These are phyloP conservation scores for Drosophila multiciliata DNA, from an alignment of 2,888 invertebrate species.

Conservation along the genomic window DNA sequence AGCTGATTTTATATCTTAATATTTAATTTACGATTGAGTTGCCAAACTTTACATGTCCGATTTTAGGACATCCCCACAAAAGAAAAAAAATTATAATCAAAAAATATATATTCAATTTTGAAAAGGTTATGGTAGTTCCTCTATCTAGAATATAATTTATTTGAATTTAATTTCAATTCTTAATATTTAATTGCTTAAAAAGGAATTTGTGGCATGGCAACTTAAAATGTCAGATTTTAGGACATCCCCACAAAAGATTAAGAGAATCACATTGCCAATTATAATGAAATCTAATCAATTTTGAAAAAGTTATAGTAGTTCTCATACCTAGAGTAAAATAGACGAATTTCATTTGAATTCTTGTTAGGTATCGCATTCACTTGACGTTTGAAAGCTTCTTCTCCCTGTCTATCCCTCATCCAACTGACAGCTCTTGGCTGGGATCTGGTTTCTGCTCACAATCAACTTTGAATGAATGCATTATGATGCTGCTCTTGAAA, in stretches of 20 bases:
- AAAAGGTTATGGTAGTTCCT: background rate
- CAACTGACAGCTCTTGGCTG: slow-evolving; percentile 10
- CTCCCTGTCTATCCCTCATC: background rate
- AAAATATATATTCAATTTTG: background rate
- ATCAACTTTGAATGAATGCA: slow-evolving; percentile 7
- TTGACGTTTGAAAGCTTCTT: background rate
- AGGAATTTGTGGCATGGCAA: background rate
- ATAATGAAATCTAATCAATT: background rate
- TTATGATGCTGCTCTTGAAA: slow-evolving; percentile 24
- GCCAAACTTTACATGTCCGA: background rate
- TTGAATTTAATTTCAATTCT: too few species aligned
- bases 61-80: background rate
- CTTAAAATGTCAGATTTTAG: background rate
- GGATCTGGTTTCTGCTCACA: slow-evolving; percentile 3
- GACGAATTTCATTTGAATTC: background rate
- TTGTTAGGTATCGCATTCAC: background rate
- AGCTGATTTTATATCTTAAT: background rate
- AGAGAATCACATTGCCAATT: background rate
- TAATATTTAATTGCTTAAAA: too few species aligned
- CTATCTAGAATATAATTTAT: too few species aligned
- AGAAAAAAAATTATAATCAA: background rate
- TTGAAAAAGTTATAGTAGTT: background rate
- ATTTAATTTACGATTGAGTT: background rate
- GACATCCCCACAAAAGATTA: background rate
- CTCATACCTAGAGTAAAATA: too few species aligned